Evolutionary conservation across 2,888 invertebrate genomes (phyloP).

Genomic region (Microplitis deprimator): DNA sequence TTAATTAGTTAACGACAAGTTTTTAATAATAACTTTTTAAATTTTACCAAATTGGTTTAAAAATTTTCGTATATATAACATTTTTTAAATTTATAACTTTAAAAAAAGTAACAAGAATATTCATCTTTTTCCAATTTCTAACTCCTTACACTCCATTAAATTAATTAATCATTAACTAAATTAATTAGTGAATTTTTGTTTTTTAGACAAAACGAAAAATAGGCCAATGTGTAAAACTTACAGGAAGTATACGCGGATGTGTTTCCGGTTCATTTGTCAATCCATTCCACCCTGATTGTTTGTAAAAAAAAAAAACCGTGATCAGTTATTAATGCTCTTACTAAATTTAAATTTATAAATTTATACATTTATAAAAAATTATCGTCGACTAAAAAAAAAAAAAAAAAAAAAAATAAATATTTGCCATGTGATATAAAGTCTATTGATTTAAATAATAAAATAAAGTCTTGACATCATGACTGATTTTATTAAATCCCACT

Average conservation of each 20-base stretch:
- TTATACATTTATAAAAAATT: constrained; percentile 8
- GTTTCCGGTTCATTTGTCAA: constrained; percentile 70
- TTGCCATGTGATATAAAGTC: background rate
- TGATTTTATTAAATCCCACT: background rate
- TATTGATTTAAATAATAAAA: background rate
- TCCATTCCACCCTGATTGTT: constrained; percentile 70
- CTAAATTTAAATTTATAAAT: background rate
- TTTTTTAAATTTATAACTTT: too few species aligned
- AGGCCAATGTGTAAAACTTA: constrained; percentile 70
- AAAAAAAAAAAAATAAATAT: background rate
- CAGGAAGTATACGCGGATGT: constrained; percentile 67
- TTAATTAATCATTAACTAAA: background rate
- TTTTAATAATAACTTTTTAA: too few species aligned
- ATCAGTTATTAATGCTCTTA: background rate
- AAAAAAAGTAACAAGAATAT: too few species aligned
- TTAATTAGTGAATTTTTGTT: background rate
- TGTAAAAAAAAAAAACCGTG: constrained; percentile 54
- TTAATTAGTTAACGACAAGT: too few species aligned
- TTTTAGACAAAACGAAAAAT: constrained; percentile 58
- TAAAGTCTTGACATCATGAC: background rate
- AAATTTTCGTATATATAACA: too few species aligned
- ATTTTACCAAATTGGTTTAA: too few species aligned
- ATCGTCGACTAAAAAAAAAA: background rate
- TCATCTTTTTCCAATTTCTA: too few species aligned
- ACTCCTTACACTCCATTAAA: background rate